Evolutionary conservation across 2,797 vertebrate species (phyloP).

Genomic region (Hydrophis major): DNA sequence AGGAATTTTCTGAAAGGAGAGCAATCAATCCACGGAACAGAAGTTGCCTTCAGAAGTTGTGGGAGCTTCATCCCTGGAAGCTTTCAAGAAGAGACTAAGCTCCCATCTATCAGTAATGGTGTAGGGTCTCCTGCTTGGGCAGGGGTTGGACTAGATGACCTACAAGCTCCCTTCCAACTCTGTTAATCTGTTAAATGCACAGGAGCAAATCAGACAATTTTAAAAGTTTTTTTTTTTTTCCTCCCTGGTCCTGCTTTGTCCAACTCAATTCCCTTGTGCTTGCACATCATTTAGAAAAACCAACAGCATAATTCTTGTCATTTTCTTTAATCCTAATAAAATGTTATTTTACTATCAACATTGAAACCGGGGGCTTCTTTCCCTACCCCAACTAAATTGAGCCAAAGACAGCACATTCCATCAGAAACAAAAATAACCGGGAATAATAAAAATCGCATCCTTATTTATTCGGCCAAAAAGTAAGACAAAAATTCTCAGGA

Average conservation of each 20-base stretch:
- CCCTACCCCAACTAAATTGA: neutral
- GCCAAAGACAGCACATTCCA: neutral
- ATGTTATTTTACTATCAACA: neutral
- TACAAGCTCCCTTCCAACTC: too few relatives aligned
- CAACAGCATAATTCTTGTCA: neutral
- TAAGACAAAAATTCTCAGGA: neutral
- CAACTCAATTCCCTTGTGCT: neutral
- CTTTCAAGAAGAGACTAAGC: too few relatives aligned
- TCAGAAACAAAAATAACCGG: neutral
- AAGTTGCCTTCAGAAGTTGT: too few relatives aligned
- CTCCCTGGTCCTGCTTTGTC: neutral
- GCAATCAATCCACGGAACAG: too few relatives aligned
- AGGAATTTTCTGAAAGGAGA: too few relatives aligned
- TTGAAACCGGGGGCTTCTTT: neutral
- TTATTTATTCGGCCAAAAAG: neutral
- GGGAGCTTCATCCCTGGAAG: too few relatives aligned
- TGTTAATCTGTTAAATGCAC: neutral
- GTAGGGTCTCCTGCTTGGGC: too few relatives aligned
- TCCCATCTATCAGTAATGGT: too few relatives aligned
- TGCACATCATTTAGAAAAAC: neutral
- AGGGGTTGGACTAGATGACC: too few relatives aligned
- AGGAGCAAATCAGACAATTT: neutral
- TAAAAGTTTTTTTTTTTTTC: neutral
- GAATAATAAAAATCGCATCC: neutral
- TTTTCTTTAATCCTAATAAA: neutral